phyloP scores from a whole-genome alignment of 2,113 vertebrate genomes.

The Catharus bicknelli region DNA sequence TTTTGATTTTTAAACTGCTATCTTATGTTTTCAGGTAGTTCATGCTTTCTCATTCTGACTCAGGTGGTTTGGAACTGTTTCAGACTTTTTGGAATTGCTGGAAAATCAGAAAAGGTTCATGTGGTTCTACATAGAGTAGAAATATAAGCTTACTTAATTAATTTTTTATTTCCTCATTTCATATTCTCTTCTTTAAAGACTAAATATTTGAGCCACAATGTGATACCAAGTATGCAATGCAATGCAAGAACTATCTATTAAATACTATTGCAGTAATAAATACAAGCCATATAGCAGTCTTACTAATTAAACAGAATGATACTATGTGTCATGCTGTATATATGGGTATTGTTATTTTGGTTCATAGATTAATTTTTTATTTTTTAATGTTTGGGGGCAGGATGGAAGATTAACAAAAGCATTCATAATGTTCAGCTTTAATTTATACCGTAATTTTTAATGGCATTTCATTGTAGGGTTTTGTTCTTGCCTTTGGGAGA shows the following conservation, averaged over 20 bases:
- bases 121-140: slow-evolving; percentile 5
- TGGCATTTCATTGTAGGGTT: not conserved
- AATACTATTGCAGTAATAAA: slow-evolving; percentile 12
- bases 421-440: not conserved
- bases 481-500: not conserved
- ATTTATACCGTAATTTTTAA: not conserved
- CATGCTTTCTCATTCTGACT: slow-evolving; percentile 13
- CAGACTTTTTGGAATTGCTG: not conserved
- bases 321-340: not conserved
- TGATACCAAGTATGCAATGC: not conserved
- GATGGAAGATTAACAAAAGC: not conserved
- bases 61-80: slow-evolving; percentile 15
- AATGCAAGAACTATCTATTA: not conserved
- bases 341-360: not conserved
- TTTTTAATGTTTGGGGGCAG: not conserved
- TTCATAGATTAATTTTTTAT: not conserved
- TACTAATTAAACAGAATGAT: not conserved
- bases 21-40: slow-evolving; percentile 7
- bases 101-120: slow-evolving; percentile 17
- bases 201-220: slow-evolving; percentile 1
- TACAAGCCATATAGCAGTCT: not conserved
- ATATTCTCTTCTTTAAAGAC: slow-evolving; percentile 15
- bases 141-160: slow-evolving; percentile 1
- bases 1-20: slow-evolving; percentile 22
- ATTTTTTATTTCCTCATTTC: slow-evolving; percentile 19